Conservation (phyloP, 2,113 vertebrate genomes). For the Oncorhynchus gorbuscha region DNA sequence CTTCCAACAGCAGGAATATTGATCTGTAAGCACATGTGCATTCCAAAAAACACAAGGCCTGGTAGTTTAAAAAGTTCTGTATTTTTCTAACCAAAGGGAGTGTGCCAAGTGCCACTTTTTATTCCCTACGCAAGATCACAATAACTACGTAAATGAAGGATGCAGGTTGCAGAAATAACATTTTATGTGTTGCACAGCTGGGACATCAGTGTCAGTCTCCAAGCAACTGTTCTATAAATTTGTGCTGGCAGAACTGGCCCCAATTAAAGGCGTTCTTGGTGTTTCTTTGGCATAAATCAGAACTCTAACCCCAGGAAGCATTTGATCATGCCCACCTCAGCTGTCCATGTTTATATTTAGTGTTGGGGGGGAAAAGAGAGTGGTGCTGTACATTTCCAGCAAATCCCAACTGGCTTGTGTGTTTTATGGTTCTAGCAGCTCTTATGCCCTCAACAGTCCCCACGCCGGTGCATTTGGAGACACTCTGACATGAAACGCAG, state of each 20-base stretch:
- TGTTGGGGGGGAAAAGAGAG: slow-evolving; percentile 27
- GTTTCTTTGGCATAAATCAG: slow-evolving; percentile 60
- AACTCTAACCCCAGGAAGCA: slow-evolving; percentile 52
- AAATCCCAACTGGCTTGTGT: slow-evolving; percentile 45
- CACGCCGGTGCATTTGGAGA: slow-evolving; percentile 23
- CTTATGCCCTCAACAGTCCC: slow-evolving; percentile 5
- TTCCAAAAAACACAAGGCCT: background rate
- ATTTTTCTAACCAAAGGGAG: background rate
- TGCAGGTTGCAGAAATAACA: background rate
- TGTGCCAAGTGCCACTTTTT: background rate
- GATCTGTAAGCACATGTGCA: background rate
- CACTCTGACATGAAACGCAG: background rate
- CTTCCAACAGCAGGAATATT: background rate
- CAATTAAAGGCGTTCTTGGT: slow-evolving; percentile 55
- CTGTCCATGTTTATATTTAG: slow-evolving; percentile 75
- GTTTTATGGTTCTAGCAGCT: slow-evolving; percentile 28
- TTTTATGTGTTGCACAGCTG: slow-evolving; percentile 22
- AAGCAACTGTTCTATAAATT: slow-evolving; percentile 48
- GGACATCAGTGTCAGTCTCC: slow-evolving; percentile 27
- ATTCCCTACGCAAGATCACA: background rate
- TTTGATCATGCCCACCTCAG: slow-evolving; percentile 58
- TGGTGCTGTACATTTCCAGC: slow-evolving; percentile 48
- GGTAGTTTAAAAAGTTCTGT: background rate
- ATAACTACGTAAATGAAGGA: background rate
- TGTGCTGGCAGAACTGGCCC: slow-evolving; percentile 29